Base-by-base conservation (phyloP, 2,113 vertebrate species). In the Lophochroa leadbeateri region DNA sequence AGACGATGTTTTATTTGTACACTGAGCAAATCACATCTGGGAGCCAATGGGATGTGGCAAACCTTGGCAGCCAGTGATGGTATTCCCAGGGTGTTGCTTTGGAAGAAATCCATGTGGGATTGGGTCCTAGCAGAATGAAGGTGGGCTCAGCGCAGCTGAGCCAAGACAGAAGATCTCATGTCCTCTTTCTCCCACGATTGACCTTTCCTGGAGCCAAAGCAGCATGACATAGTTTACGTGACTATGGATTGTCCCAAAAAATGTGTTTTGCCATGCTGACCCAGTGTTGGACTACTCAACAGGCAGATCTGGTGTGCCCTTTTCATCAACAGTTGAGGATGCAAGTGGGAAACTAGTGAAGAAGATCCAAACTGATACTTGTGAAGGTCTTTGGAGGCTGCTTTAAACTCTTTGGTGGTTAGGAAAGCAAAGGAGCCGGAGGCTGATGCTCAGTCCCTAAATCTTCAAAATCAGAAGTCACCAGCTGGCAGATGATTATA, bases 1-100 rank as follows among this genome's bases (percentile, higher is more conserved):
- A 91, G 55, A 43, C 11, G 44, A 7, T 33, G 10, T 55, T 88
- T 68, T 68, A 53, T 68, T 75, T 82, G 23, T 55, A 50, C 18
- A 19, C 4, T 2, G 1, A 71, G 6, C 5, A 87, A 72, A 65
- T n/a, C 0, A 0, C 33, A 37, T 75, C 41, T 78, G 14, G n/a
- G 60, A 78, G 6, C 13, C 25, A 75, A 2, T 9, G 13, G 27
- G 27, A 85, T 0, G 1, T 49, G 39, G 53, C 6, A 92, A 71
- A 67, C 28, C 31, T 27, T 18, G 17, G 17, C 39, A 87, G 35
- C 11, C 52, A 78, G 23, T 0, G 0, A 12, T 58, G 27, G 6
- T 76, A 2, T 78, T 78, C 24, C 77, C 17, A 74, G 50, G 37
- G 18, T 53, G 25, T 6, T 17, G 37, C 18, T 74, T 57, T 6